Evolutionary conservation across 64 coral and sea anemone genomes (phyloP).

Genomic region (Acropora yongei): DNA sequence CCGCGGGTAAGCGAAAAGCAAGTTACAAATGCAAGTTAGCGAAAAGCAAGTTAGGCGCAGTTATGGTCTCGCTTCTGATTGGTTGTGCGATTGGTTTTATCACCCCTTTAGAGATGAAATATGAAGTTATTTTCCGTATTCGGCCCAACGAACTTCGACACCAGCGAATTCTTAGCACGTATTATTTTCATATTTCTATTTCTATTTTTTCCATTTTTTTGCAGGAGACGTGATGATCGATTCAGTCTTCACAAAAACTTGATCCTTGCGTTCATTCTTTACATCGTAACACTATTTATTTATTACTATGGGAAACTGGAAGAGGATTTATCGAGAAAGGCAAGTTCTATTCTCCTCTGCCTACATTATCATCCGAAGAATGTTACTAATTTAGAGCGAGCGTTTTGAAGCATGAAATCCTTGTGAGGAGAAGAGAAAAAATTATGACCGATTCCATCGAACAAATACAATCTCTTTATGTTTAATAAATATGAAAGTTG

Average conservation of each 20-base stretch:
- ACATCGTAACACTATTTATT: constrained; percentile 50
- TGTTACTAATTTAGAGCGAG: background rate
- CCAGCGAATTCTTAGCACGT: no score
- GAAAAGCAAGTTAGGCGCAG: no score
- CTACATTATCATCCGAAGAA: background rate
- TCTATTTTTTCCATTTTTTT: background rate
- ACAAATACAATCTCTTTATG: background rate
- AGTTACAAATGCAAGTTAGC: no score
- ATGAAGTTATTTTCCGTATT: no score
- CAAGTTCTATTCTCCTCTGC: background rate
- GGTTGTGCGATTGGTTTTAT: background rate
- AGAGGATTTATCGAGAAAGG: background rate
- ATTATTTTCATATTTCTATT: background rate
- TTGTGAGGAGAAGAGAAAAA: background rate
- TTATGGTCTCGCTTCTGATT: background rate
- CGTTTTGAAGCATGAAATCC: background rate
- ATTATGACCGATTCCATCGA: background rate
- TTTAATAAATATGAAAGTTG: no score
- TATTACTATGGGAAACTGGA: constrained; percentile 59
- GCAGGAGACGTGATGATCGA: constrained; percentile 26
- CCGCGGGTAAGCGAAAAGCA: no score
- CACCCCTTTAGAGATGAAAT: no score
- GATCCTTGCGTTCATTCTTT: constrained; percentile 60
- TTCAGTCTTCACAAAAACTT: constrained; percentile 68
- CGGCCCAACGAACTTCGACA: no score